Evolutionary conservation across 2,888 invertebrate genomes (phyloP), one percentile per base, ranked within the genome.

Genomic region (Ichneumoninae sp.): DNA sequence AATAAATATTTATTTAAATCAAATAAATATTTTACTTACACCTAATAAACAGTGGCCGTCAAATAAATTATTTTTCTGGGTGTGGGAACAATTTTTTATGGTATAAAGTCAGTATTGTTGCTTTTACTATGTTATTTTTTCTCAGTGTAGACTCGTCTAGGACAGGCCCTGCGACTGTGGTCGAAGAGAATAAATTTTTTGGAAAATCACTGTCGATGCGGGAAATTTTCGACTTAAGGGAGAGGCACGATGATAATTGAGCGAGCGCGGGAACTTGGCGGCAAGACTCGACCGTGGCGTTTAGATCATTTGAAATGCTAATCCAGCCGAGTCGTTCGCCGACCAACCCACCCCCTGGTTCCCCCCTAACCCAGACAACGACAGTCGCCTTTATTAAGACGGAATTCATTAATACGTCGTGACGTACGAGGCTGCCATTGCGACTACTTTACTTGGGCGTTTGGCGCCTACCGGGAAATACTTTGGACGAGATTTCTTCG

Each of bases 321-420:
- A 91, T 92, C 88, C 40, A 68, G 10, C 19, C 83, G 88, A 87
- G 85, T 87, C 89, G 89, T 87, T 83, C 87, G 77, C 47, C 54
- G 33, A 10, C 70, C 62, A 16, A 47, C 44, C 44, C 16, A 47
- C 44, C 44, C 44, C 44, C 5, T 4, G 66, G 36, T 62, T 26
- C 75, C 62, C 52, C 22, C 57, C 22, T 22, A 36, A 7, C 52
- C 30, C 26, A 13, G 66, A 65, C 69, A 66, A 76, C 57, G 89
- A 88, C 89, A 90, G 88, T 85, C 87, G 89, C 88, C 88, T 90
- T 92, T 91, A 92, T 92, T 92, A 90, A 92, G 91, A 91, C 88
- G 88, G 89, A 90, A 90, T 90, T 91, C 91, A 91, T 92, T 92
- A 91, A 87, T 89, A 81, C 81, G 82, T 83, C 86, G 74, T 90